Evolutionary conservation across 2,888 invertebrate species (phyloP).

Genomic region (Drosophila austrosaltans): DNA sequence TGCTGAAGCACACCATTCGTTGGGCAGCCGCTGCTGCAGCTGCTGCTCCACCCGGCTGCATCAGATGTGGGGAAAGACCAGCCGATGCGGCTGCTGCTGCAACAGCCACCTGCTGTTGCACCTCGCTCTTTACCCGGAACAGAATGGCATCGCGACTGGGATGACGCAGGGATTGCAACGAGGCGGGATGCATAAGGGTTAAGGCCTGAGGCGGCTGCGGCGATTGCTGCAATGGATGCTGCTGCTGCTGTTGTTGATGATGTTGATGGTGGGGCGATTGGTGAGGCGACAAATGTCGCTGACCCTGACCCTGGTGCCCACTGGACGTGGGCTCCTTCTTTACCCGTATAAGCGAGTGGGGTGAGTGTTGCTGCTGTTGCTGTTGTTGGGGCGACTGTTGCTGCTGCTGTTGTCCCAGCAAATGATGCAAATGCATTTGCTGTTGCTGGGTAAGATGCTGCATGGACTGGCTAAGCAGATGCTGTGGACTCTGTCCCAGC

Average conservation of each 20-base stretch:
- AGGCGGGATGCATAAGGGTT: constrained; percentile 83
- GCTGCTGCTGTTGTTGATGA: constrained; percentile 59
- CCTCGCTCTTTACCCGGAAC: constrained; percentile 83
- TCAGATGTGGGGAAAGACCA: constrained; percentile 75
- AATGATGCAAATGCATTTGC: constrained; percentile 82
- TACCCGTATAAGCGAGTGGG: constrained; percentile 77
- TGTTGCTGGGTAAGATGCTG: constrained; percentile 82
- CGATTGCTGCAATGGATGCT: constrained; percentile 73
- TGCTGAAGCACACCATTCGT: constrained; percentile 85
- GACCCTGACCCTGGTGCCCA: constrained; percentile 39
- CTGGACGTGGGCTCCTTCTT: constrained; percentile 79
- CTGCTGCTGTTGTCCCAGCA: constrained; percentile 75
- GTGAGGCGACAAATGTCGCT: constrained; percentile 72
- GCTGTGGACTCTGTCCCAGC: constrained; percentile 64
- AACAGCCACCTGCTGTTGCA: constrained; percentile 81
- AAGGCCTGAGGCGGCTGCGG: constrained; percentile 74
- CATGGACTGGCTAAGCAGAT: constrained; percentile 79
- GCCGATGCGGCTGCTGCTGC: constrained; percentile 63
- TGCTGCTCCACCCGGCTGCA: constrained; percentile 81
- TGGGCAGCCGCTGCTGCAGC: constrained; percentile 81
- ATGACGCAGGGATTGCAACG: constrained; percentile 84
- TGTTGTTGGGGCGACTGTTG: constrained; percentile 58
- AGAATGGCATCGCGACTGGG: constrained; percentile 84
- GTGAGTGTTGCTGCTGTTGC: constrained; percentile 74
- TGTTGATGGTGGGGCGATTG: constrained; percentile 67